Base-by-base conservation (phyloP, 1,140 invertebrate genomes). In the Trachymyrmex cornetzi region DNA sequence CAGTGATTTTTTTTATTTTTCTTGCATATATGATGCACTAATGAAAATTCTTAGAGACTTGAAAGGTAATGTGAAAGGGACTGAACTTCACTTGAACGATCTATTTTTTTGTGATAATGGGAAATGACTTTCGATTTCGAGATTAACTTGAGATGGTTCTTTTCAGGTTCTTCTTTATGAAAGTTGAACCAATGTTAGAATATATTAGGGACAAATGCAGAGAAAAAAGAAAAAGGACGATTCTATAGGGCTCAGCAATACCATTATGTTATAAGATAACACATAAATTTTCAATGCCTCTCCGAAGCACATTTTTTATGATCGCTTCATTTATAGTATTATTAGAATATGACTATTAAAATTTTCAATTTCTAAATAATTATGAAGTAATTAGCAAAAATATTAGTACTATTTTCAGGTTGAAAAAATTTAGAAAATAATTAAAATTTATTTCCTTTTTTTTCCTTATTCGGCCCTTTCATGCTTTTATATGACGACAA, bases 401-500 rank as follows among this genome's bases (percentile, higher is more conserved):
- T 44, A n/a, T 72, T n/a, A 30, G 14, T 6, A 24, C 2, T 19
- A 44, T 81, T 44, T 22, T 71, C 11, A 7, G 5, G 27, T 27
- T 22, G 24, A 59, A 82, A 57, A 82, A 71, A 59, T 69, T 71
- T 72, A 7, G 24, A 30, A 72, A 74, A 30, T 34, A 2, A 34
- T 27, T 27, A 14, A 44, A 61, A 48, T 14, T 48, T 27, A 19
- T 44, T 50, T 61, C 2, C 57, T 77, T 48, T 67, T 64, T 55
- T 66, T 34, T 86, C 27, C 53, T 11, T 5, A 34, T 44, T 71
- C 53, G 9, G 0, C n/a, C 11, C 55, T 82, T 24, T 74, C 50
- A 61, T 75, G 75, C 38, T 48, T 90, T 34, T 87, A 88, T 89
- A 89, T 89, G 30, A 71, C 77, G 91, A 93, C 89, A 93, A 92